These are phyloP conservation scores for Gnathonemus echidnorhynchus DNA, from an alignment of 2,113 vertebrate genomes.

Conservation along the genomic window DNA sequence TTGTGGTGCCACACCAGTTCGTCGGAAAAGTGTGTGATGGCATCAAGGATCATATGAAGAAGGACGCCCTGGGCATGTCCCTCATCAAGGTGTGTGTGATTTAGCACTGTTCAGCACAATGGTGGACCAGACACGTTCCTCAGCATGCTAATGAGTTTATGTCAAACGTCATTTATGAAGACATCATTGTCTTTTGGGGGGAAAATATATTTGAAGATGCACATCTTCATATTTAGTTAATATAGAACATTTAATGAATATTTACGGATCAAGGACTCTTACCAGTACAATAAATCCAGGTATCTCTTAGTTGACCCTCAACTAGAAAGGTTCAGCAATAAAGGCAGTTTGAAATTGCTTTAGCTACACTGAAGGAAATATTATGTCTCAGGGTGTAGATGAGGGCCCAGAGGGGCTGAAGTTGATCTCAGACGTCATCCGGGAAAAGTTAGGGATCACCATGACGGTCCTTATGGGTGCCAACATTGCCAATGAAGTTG, in stretches of 20 bases:
- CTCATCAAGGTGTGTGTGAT: slow-evolving; percentile 80
- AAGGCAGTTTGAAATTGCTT: background rate
- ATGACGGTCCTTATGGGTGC: slow-evolving; percentile 92
- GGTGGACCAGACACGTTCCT: background rate
- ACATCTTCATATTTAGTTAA: background rate
- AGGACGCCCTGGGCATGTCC: slow-evolving; percentile 76
- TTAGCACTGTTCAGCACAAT: background rate
- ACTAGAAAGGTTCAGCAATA: background rate
- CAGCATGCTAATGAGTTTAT: background rate
- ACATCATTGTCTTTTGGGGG: background rate
- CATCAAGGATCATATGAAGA: slow-evolving; percentile 82
- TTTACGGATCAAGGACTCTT: background rate
- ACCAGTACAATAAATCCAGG: background rate
- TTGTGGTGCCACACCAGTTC: slow-evolving; percentile 96
- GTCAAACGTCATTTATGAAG: background rate
- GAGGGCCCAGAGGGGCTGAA: slow-evolving; percentile 83
- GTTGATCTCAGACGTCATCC: slow-evolving; percentile 90
- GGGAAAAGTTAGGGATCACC: slow-evolving; percentile 72
- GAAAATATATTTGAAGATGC: background rate
- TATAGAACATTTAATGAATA: background rate
- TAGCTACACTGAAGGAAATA: background rate
- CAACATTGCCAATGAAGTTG: slow-evolving; percentile 92
- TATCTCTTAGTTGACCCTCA: background rate
- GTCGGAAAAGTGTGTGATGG: slow-evolving; percentile 78
- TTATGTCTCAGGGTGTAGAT: slow-evolving; percentile 74